A percentile compares a stretch with the other conserved stretches of the same genome.
phyloP scores from a whole-genome alignment of 2,888 invertebrate genomes.

The Eilema sororculum region DNA sequence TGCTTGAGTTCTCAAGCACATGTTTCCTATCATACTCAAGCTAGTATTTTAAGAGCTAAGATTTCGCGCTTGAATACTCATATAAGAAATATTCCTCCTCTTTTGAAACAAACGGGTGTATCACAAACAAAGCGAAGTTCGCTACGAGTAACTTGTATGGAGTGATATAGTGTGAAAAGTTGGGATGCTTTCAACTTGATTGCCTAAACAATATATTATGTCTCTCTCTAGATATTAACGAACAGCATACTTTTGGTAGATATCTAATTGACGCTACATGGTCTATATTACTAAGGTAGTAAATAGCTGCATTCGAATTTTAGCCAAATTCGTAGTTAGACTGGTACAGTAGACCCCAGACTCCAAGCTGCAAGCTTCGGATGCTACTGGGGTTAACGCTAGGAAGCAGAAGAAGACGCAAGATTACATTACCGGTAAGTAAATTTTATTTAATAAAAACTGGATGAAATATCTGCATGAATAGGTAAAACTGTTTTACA shows the following conservation, averaged over 20 bases:
- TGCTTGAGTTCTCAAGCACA: conserved; percentile 19
- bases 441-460: background rate
- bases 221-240: background rate
- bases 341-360: no score
- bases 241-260: background rate
- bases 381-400: no score
- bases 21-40: conserved; percentile 23
- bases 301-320: no score
- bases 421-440: background rate
- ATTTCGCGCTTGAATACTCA: conserved; percentile 19
- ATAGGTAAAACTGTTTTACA: conserved; percentile 6
- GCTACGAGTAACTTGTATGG: conserved; percentile 41
- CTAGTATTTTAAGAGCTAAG: conserved; percentile 20
- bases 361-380: no score
- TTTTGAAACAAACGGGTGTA: conserved; percentile 55
- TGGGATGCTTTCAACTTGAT: conserved; percentile 75
- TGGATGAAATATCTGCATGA: background rate
- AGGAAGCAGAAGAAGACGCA: no score
- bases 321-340: no score
- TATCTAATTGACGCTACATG: background rate
- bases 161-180: conserved; percentile 39
- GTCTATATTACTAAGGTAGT: background rate
- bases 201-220: conserved; percentile 72
- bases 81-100: conserved; percentile 41
- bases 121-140: conserved; percentile 50